These are phyloP conservation scores for Myotis planiceps DNA, from an alignment of 2,797 vertebrate species.

Conservation along the genomic window DNA sequence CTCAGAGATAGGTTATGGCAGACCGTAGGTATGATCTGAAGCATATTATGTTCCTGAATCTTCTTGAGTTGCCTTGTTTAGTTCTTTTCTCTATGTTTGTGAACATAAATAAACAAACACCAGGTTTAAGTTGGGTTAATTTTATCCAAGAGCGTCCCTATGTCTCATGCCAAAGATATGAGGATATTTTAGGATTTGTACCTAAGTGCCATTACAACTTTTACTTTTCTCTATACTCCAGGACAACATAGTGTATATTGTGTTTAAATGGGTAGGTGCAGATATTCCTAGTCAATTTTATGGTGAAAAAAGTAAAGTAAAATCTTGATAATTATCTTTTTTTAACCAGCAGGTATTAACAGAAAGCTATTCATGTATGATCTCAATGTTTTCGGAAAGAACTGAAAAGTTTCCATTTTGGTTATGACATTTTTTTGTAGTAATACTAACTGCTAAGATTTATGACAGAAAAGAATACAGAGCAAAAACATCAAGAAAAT, in stretches of 20 bases:
- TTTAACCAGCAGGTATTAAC: neutral
- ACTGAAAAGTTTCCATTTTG: neutral
- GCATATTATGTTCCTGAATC: neutral
- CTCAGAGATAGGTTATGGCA: neutral
- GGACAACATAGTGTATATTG: neutral
- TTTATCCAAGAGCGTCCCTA: neutral
- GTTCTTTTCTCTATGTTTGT: neutral
- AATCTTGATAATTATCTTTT: neutral
- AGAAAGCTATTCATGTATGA: neutral
- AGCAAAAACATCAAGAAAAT: neutral
- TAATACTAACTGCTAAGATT: neutral
- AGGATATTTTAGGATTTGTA: neutral
- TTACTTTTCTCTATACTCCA: neutral
- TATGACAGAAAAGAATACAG: neutral
- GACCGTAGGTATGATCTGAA: neutral
- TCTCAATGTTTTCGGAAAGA: neutral
- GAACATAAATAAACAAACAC: neutral
- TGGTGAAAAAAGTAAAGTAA: neutral
- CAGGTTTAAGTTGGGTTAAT: neutral
- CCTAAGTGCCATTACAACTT: neutral
- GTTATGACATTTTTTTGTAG: neutral
- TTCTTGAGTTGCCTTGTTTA: neutral
- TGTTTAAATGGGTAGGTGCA: neutral
- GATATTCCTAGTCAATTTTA: neutral
- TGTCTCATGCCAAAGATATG: neutral